phyloP scores from a whole-genome alignment of 2,888 invertebrate genomes.

The Pyrochroa serraticornis region DNA sequence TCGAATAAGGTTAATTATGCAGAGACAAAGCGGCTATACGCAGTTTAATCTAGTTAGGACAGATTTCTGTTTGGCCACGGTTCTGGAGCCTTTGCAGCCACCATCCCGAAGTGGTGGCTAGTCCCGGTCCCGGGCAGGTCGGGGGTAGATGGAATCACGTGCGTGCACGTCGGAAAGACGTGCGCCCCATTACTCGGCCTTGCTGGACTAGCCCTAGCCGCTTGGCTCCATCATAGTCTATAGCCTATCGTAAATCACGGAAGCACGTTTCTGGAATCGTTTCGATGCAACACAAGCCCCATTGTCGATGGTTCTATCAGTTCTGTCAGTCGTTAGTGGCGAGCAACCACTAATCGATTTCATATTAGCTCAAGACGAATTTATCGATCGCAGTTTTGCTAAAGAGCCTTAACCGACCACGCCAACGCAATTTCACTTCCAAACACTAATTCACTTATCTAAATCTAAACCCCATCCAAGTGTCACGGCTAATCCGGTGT shows the following conservation, averaged over 20 bases:
- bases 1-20: constrained; percentile 27
- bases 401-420: neutral
- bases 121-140: neutral
- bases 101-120: constrained; percentile 6
- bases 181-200: constrained; percentile 29
- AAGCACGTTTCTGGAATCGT: constrained; percentile 32
- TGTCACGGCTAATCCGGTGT: too few relatives aligned
- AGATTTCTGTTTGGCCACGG: constrained; percentile 30
- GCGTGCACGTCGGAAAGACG: constrained; percentile 25
- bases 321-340: constrained; percentile 25
- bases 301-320: constrained; percentile 27
- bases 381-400: constrained; percentile 14
- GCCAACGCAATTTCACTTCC: too few relatives aligned
- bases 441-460: too few relatives aligned
- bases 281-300: constrained; percentile 28
- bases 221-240: constrained; percentile 28
- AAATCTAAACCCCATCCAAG: too few relatives aligned
- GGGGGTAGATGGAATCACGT: constrained; percentile 30
- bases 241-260: constrained; percentile 30
- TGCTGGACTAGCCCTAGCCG: constrained; percentile 27
- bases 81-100: constrained; percentile 6
- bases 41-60: constrained; percentile 29
- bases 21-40: constrained; percentile 28
- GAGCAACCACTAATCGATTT: constrained; percentile 28
- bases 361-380: constrained; percentile 23